Conservation (phyloP, 2,888 invertebrate species). For the Opisthograptis luteolata region DNA sequence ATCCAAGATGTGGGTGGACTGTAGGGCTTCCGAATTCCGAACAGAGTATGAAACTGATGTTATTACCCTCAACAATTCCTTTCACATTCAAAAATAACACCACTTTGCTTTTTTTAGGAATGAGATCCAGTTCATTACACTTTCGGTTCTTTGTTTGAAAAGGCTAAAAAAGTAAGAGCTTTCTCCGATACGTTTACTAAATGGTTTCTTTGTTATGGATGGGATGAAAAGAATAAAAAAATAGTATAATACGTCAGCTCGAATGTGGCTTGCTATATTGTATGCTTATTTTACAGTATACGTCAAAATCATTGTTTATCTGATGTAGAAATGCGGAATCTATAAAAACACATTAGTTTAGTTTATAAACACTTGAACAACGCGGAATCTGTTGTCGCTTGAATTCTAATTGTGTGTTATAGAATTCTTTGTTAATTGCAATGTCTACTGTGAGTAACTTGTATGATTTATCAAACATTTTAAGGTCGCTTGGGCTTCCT, state of each 20-base stretch:
- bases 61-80: constrained; percentile 1
- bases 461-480: constrained; percentile 29
- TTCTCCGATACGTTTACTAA: background rate
- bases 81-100: background rate
- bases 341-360: constrained; percentile 30
- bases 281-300: background rate
- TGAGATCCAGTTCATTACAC: constrained; percentile 42
- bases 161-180: constrained; percentile 2
- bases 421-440: constrained; percentile 38
- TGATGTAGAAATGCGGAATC: constrained; percentile 28
- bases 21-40: no score
- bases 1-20: no score
- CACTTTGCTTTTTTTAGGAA: constrained; percentile 1
- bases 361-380: constrained; percentile 35
- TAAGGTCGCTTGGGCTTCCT: constrained; percentile 48
- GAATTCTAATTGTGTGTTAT: constrained; percentile 40
- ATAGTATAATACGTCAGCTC: background rate
- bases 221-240: no score
- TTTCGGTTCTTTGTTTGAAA: constrained; percentile 26
- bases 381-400: constrained; percentile 44
- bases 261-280: background rate
- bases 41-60: background rate
- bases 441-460: constrained; percentile 19
- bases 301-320: background rate
- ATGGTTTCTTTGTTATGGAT: background rate